Base-by-base conservation (phyloP, 2,113 vertebrate genomes). In the Phocoena sinus region DNA sequence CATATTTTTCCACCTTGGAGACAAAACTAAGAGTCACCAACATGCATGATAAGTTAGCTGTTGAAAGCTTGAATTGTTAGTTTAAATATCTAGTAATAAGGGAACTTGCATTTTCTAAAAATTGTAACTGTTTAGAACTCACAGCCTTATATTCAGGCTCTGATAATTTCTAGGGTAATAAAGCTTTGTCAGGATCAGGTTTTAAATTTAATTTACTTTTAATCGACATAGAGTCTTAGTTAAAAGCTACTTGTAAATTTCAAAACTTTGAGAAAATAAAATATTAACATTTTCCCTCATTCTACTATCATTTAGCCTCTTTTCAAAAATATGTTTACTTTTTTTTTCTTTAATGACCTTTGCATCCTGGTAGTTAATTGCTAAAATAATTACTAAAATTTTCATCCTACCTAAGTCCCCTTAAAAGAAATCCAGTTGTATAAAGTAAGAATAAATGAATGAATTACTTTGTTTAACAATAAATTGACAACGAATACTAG, bases 201-300 rank as follows among this genome's bases (percentile, higher is more conserved):
- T 97, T 77, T 89, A 58, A 94, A 89, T 33, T 73, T n/a, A 94
- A 88, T 93, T 67, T 95, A 67, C 25, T 88, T 97, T 84, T 62
- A 92, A 50, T 94, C 58, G 82, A 67, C 2, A 36, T 36, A n/a
- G 6, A 94, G 31, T 86, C 6, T 94, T 77, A 36, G 7, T 73
- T 89, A 71, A 93, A 76, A 60, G 9, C 9, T 81, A 67, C 5
- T 91, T 84, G 2, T n/a, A 92, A 41, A 50, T 60, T 95, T 94
- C 8, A 92, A 83, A 89, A 85, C 6, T 81, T 81, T 56, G 65
- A 68, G 90, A 81, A 93, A 67, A 44, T 91, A 79, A 70, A 93
- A 82, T 65, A 38, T 9, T 89, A n/a, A n/a, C 33, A 11, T 91
- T 65, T 91, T 73, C 28, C 76, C 41, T 50, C 53, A 65, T 77